Conservation (phyloP, 1,140 invertebrate genomes). For the Zaprionus ghesquierei region DNA sequence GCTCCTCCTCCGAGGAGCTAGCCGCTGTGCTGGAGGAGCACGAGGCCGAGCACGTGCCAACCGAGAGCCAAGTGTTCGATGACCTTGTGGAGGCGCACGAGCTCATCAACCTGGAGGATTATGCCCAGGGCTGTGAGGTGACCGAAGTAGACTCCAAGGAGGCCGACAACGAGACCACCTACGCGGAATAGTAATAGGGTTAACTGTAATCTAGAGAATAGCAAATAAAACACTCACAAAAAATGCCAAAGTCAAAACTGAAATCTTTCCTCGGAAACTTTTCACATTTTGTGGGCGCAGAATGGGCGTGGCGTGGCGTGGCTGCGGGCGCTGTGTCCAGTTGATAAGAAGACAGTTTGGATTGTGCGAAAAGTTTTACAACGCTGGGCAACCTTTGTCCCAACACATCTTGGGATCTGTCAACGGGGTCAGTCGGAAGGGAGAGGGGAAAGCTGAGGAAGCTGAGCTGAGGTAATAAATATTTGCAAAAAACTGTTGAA, state of each 20-base stretch:
- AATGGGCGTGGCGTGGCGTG: background rate
- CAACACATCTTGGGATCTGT: background rate
- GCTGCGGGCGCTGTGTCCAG: background rate
- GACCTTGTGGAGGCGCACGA: background rate
- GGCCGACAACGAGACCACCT: conserved; percentile 65
- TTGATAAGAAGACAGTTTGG: background rate
- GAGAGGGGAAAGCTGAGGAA: background rate
- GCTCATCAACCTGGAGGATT: conserved; percentile 48
- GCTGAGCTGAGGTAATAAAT: background rate
- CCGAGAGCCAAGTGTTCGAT: background rate
- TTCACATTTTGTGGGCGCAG: background rate
- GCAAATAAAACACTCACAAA: conserved; percentile 29
- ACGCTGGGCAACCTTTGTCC: background rate
- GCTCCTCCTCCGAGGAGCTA: background rate
- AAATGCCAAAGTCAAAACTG: conserved; percentile 14
- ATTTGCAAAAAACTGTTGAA: background rate
- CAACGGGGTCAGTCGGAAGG: background rate
- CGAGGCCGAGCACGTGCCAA: background rate
- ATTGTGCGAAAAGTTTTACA: background rate
- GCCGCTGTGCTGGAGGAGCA: background rate
- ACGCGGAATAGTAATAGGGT: conserved; percentile 44
- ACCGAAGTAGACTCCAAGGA: conserved; percentile 59
- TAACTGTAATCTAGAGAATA: conserved; percentile 13
- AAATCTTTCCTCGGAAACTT: background rate
- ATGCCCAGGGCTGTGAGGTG: conserved; percentile 66